These are phyloP conservation scores for Dasyprocta punctata DNA, from an alignment of 2,113 vertebrate species.

Conservation along the genomic window DNA sequence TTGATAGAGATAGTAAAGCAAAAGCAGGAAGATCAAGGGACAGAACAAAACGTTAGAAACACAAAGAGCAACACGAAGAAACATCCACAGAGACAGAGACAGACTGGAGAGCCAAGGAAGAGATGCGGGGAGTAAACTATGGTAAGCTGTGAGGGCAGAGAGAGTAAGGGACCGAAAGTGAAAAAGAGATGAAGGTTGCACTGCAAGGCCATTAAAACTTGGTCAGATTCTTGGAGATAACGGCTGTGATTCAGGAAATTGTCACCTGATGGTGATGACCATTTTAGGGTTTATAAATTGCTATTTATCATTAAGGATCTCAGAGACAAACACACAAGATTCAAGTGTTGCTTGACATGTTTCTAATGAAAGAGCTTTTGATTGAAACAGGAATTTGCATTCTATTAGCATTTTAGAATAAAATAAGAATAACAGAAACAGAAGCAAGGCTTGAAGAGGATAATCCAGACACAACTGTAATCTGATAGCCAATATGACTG, in stretches of 20 bases:
- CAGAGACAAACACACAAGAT: neutral
- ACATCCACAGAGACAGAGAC: neutral
- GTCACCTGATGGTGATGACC: neutral
- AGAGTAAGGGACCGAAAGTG: neutral
- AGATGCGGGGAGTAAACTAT: neutral
- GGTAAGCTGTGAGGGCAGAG: neutral
- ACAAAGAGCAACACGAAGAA: conserved; percentile 52
- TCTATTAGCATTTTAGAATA: neutral
- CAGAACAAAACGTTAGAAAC: conserved; percentile 47
- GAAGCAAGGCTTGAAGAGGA: conserved; percentile 23
- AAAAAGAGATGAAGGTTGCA: neutral
- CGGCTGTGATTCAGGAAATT: neutral
- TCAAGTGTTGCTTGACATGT: neutral
- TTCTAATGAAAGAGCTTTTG: conserved; percentile 10
- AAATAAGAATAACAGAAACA: neutral
- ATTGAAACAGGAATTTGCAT: neutral
- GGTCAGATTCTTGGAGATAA: neutral
- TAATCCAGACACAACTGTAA: neutral
- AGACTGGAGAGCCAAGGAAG: neutral
- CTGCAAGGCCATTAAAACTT: neutral
- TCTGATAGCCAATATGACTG: neutral
- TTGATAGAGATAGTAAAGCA: conserved; percentile 20
- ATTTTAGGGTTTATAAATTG: neutral
- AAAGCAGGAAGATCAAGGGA: conserved; percentile 71
- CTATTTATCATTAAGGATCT: neutral